Evolutionary conservation across 2,113 vertebrate genomes (phyloP), one percentile per base, ranked within the genome.

Genomic region (Bubalus kerabau): DNA sequence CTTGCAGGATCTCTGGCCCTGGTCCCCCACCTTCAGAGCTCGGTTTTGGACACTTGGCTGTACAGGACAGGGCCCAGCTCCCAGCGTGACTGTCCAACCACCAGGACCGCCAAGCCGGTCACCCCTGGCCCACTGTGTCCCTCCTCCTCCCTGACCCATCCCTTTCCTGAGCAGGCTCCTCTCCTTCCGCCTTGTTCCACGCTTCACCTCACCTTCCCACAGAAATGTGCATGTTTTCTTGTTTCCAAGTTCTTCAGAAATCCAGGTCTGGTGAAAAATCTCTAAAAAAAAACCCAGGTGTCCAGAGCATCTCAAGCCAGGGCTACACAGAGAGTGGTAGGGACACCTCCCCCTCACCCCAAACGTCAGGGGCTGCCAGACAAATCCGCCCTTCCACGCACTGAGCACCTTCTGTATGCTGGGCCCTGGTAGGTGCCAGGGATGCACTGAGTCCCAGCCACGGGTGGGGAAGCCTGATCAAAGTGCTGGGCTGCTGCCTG

Each of bases 71-170:
- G n/a, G 56, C 94, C 57, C 30, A 16, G 82, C 28, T 84, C 30
- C 56, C 23, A 2, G 12, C 0, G 1, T 16, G n/a, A 24, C 32
- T 1, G 21, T n/a, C 30, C 71, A 7, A 4, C 30, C 2, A 0
- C 30, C 10, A 7, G 74, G 43, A 8, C 14, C 2, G 36, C 82
- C 40, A 24, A 13, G 9, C 15, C 0, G 1, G 48, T 32, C 52
- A 3, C 62, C 43, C 54, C 3, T 0, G 36, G 28, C n/a, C 59
- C 30, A 0, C 82, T 0, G 24, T 0, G 17, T 24, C 76, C 43
- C 76, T 8, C 17, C 11, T 4, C 3, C 0, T 17, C 32, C 64
- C 60, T 3, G 2, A 0, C 30, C 10, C 2, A 0, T 7, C 43
- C 36, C 15, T 24, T 1, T 11, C 59, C 21, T 23, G 30, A 28